Evolutionary conservation across 1,140 invertebrate genomes (phyloP).

Genomic region (Psix sp.): DNA sequence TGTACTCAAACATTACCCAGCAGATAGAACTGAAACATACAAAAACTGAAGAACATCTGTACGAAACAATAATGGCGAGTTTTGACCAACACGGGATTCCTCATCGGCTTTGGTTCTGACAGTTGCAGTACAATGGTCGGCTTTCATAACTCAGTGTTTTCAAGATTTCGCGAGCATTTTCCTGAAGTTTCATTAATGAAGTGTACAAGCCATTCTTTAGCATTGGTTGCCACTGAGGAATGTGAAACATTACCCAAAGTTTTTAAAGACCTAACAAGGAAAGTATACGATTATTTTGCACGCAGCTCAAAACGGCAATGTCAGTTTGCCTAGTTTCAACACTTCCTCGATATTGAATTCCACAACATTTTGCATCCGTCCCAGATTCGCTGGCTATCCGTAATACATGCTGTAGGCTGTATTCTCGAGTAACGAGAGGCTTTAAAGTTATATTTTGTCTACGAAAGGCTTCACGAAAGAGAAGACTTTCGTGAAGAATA

Average conservation of each 20-base stretch:
- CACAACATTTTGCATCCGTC: slow-evolving; percentile 44
- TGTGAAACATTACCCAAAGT: slow-evolving; percentile 65
- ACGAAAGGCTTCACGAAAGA: slow-evolving; percentile 22
- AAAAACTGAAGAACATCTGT: too few relatives aligned
- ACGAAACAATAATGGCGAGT: too few relatives aligned
- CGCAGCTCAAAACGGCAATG: slow-evolving; percentile 62
- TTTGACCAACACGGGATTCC: too few relatives aligned
- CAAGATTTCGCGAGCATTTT: too few relatives aligned
- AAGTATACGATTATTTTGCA: slow-evolving; percentile 65
- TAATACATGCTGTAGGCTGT: slow-evolving; percentile 20
- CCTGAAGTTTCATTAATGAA: too few relatives aligned
- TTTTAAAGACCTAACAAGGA: slow-evolving; percentile 63
- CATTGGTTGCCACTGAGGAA: slow-evolving; percentile 65
- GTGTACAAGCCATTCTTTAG: too few relatives aligned
- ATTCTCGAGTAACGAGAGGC: slow-evolving; percentile 48
- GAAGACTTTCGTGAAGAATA: slow-evolving; percentile 29
- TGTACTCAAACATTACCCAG: too few relatives aligned
- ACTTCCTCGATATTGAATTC: slow-evolving; percentile 24
- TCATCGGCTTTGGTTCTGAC: too few relatives aligned
- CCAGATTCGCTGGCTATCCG: slow-evolving; percentile 48
- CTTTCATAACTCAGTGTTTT: too few relatives aligned
- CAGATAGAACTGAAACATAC: too few relatives aligned
- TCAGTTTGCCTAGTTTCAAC: slow-evolving; percentile 50
- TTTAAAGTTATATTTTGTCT: slow-evolving; percentile 22
- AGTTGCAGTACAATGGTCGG: too few relatives aligned